A percentile compares a stretch with the other conserved stretches of the same genome.
These are phyloP conservation scores for Mungos mungo DNA, from an alignment of 2,113 vertebrate genomes.

Conservation along the genomic window DNA sequence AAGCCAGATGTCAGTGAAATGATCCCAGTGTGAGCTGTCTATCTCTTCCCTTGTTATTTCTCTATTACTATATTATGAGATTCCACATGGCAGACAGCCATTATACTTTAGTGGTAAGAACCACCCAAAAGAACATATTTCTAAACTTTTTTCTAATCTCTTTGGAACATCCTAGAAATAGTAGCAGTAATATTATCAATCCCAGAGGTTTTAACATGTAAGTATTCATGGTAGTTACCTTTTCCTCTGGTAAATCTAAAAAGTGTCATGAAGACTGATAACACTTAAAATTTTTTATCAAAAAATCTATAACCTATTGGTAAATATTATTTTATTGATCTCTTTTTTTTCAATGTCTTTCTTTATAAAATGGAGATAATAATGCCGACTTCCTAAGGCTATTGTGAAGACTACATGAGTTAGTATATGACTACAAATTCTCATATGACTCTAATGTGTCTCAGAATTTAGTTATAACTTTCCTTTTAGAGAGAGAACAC, in stretches of 20 bases:
- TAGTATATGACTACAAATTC: not conserved
- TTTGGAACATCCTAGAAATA: constrained; percentile 40
- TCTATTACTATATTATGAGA: not conserved
- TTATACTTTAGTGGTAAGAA: not conserved
- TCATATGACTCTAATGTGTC: not conserved
- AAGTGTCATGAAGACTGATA: not conserved
- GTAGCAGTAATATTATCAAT: not conserved
- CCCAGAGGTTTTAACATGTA: not conserved
- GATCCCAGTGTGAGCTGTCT: not conserved
- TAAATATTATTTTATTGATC: not conserved
- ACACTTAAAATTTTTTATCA: not conserved
- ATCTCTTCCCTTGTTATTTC: not conserved
- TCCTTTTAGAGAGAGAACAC: not conserved
- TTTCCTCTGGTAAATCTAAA: not conserved
- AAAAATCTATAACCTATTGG: not conserved
- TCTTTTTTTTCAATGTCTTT: not conserved
- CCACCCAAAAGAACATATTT: not conserved
- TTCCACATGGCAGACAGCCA: not conserved
- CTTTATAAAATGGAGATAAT: not conserved
- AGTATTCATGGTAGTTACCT: not conserved
- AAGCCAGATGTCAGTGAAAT: constrained; percentile 34
- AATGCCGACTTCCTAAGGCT: not conserved
- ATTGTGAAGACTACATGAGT: not conserved
- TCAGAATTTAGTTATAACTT: not conserved
- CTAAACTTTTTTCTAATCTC: constrained; percentile 1